These are phyloP conservation scores for Copidosoma floridanum DNA, from an alignment of 1,140 invertebrate genomes.

Conservation along the genomic window DNA sequence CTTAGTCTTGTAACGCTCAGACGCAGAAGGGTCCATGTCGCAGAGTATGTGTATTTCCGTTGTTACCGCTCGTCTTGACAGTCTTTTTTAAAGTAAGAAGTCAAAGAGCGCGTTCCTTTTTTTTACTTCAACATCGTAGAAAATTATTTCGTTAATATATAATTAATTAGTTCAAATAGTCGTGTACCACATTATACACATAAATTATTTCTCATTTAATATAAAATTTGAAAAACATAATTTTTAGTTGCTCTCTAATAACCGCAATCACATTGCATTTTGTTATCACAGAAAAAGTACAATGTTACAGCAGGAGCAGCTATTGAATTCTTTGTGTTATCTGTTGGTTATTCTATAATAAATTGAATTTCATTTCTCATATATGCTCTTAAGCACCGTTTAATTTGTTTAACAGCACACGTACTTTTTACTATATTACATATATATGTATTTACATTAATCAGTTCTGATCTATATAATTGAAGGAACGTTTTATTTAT, in stretches of 20 bases:
- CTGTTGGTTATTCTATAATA: not conserved
- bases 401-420: conserved; percentile 22
- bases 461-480: conserved; percentile 24
- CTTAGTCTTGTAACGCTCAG: not conserved
- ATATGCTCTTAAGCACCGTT: conserved; percentile 5
- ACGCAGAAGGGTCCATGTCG: conserved; percentile 8
- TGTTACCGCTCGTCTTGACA: conserved; percentile 12
- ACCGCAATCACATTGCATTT: conserved; percentile 30
- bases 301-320: conserved; percentile 15
- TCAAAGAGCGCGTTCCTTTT: not conserved
- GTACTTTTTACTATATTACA: conserved; percentile 24
- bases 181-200: not conserved
- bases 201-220: conserved; percentile 7
- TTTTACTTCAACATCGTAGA: conserved; percentile 12
- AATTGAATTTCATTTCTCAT: conserved; percentile 7
- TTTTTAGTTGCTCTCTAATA: conserved; percentile 20
- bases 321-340: not conserved
- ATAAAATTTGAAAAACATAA: conserved; percentile 12
- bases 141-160: conserved; percentile 10
- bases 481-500: conserved; percentile 24
- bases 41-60: not conserved
- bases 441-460: conserved; percentile 25
- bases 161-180: conserved; percentile 15
- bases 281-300: conserved; percentile 31
- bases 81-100: conserved; percentile 16